Evolutionary conservation across 2,113 vertebrate species (phyloP), one percentile per base, ranked within the genome.

Genomic region (Seriola aureovittata): DNA sequence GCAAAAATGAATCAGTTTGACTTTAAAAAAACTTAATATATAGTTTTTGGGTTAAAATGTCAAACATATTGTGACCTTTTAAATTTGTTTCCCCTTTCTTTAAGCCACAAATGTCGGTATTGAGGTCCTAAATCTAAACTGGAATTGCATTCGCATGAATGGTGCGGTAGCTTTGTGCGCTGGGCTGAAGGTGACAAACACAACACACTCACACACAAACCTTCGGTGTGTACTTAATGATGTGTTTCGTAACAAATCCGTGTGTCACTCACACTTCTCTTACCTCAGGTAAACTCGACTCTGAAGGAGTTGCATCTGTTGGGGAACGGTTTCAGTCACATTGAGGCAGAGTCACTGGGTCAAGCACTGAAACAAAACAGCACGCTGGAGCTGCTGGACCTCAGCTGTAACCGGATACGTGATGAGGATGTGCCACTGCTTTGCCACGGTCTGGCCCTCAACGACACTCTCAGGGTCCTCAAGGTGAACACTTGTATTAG

Each of bases 41-140:
- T 29, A 29, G 29, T 29, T 29, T 29, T 2, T 29, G 29, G 29
- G 29, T 29, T 29, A 29, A 29, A 29, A 29, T 29, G 2, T 29
- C 29, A 29, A 29, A 29, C 29, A 29, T 29, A 29, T 29, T 29
- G 29, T 29, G 29, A 29, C 29, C 29, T 29, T 29, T 8, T 38
- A 42, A 44, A 48, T 46, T 75, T 46, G 21, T 57, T 72, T 75
- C 11, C 10, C 3, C 44, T 64, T 70, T 36, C 36, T 64, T 29
- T 57, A 69, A 97, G 96, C 76, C 71, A 76, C 77, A 57, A 97
- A 97, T 16, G 65, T 91, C 48, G 85, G 92, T 5, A 89, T 97
- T 34, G 86, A 93, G 81, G 66, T 89, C 1, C 80, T 97, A 78
- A 79, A 97, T 66, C 91, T 97, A 82, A 96, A 95, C 91, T 97